Conservation (phyloP, 2,888 invertebrate species). For the Eugnorisma glareosa region DNA sequence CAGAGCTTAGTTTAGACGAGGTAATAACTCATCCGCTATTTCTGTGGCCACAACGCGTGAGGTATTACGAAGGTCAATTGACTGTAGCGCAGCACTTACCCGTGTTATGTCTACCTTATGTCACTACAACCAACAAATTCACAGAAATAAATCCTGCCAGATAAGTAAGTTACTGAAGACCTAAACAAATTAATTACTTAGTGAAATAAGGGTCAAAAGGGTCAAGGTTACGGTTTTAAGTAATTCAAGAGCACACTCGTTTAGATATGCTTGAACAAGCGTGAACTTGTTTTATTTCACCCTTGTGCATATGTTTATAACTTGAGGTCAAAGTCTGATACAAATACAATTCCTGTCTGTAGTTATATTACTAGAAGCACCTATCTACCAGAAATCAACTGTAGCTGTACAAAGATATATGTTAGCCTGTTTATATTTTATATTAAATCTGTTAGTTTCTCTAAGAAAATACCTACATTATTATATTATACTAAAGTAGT, state of each 20-base stretch:
- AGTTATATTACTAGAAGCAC: neutral
- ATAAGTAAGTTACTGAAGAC: neutral
- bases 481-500: no score
- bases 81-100: neutral
- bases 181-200: neutral
- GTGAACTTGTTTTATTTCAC: slow-evolving; percentile 29
- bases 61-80: slow-evolving; percentile 9
- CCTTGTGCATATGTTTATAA: slow-evolving; percentile 18
- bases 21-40: neutral
- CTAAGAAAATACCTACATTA: no score
- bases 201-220: neutral
- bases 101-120: slow-evolving; percentile 5
- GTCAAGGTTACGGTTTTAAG: slow-evolving; percentile 25
- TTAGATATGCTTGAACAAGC: slow-evolving; percentile 28
- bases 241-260: slow-evolving; percentile 28
- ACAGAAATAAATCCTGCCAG: neutral
- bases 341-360: no score
- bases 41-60: slow-evolving; percentile 7
- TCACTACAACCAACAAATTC: neutral
- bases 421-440: no score
- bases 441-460: no score
- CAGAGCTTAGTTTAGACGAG: neutral
- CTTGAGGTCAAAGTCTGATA: neutral
- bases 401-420: neutral
- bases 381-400: neutral